Evolutionary conservation across 2,113 vertebrate species (phyloP).

Genomic region (Petromus typicus): DNA sequence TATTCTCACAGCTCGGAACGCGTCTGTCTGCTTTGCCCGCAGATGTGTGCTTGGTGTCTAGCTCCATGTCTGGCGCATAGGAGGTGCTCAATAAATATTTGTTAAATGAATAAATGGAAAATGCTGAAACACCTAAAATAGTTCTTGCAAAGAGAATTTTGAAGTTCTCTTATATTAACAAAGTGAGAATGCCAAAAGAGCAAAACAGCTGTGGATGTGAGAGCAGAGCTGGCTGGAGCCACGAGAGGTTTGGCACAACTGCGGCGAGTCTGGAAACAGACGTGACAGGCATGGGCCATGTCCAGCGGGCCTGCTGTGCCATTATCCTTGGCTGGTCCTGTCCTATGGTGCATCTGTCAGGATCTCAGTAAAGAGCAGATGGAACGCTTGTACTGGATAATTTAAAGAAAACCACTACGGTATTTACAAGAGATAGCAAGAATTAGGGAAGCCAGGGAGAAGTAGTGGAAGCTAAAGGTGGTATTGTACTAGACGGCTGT

Average conservation of each 20-base stretch:
- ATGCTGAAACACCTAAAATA: conserved; percentile 22
- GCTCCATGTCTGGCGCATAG: conserved; percentile 4
- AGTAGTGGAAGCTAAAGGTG: neutral
- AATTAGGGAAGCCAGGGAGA: neutral
- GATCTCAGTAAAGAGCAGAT: neutral
- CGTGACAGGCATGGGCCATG: neutral
- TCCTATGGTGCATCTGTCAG: neutral
- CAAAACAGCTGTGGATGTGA: neutral
- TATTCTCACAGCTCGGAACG: fast-evolving
- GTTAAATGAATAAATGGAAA: conserved; percentile 52
- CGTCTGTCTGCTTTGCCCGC: neutral
- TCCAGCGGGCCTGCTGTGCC: neutral
- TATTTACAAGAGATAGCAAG: neutral
- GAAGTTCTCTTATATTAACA: conserved; percentile 34
- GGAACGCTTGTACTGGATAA: neutral
- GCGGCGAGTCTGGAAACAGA: neutral
- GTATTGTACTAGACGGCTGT: neutral
- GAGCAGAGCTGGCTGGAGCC: neutral
- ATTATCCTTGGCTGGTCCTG: neutral
- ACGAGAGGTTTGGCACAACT: neutral
- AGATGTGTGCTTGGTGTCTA: neutral
- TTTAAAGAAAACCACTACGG: neutral
- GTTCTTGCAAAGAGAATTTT: conserved; percentile 46
- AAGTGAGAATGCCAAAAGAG: conserved; percentile 27
- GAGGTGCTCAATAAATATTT: conserved; percentile 51